Evolutionary conservation across 1,140 invertebrate genomes (phyloP).

Genomic region (Cephus cinctus): DNA sequence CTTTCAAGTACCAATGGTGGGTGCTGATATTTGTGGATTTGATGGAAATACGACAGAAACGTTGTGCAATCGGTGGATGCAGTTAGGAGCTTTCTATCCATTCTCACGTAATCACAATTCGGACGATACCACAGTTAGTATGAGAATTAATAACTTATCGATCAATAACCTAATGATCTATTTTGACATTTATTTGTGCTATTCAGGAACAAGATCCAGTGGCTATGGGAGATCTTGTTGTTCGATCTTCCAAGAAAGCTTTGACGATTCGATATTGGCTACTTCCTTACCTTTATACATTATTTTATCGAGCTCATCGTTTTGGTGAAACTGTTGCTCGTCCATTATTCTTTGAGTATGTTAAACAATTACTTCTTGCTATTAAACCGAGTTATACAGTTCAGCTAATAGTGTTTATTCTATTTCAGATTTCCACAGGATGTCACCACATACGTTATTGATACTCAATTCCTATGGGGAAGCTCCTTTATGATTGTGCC

Average conservation of each 20-base stretch:
- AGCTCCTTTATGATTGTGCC: constrained; percentile 73
- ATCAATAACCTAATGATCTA: constrained; percentile 9
- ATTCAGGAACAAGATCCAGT: constrained; percentile 77
- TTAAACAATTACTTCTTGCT: constrained; percentile 18
- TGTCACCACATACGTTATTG: constrained; percentile 66
- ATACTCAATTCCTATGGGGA: constrained; percentile 82
- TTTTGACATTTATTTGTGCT: constrained; percentile 17
- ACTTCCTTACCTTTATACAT: constrained; percentile 80
- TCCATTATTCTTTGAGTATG: constrained; percentile 80
- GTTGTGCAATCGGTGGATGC: constrained; percentile 79
- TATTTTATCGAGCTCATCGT: constrained; percentile 73
- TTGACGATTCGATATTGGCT: constrained; percentile 70
- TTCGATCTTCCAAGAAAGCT: constrained; percentile 64
- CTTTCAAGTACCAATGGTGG: constrained; percentile 84
- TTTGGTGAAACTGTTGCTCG: constrained; percentile 72
- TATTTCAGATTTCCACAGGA: constrained; percentile 68
- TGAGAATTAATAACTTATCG: too few relatives aligned
- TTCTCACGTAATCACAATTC: constrained; percentile 87
- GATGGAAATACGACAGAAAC: constrained; percentile 70
- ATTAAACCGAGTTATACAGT: neutral
- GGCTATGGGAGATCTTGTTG: constrained; percentile 66
- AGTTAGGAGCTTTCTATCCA: constrained; percentile 84
- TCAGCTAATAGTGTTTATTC: constrained; percentile 17
- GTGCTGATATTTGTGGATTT: constrained; percentile 91
- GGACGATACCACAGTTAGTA: constrained; percentile 66